phyloP scores from a whole-genome alignment of 2,797 vertebrate genomes.

The Liparis tanakae region DNA sequence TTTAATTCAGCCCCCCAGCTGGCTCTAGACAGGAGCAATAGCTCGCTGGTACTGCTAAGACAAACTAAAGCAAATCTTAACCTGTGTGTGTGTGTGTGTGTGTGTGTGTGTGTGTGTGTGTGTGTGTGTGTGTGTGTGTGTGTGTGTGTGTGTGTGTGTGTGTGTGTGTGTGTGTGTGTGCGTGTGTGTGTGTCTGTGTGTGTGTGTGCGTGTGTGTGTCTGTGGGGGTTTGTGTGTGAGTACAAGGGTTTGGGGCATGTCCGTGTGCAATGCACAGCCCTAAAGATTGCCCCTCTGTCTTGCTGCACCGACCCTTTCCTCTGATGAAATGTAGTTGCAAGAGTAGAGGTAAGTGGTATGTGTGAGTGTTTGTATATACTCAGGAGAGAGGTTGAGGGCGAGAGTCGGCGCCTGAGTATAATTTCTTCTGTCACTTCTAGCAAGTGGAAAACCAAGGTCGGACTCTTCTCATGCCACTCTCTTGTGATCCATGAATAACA shows the following conservation, averaged over 20 bases:
- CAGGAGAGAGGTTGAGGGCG: conserved; percentile 35
- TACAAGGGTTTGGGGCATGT: conserved; percentile 1
- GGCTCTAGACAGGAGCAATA: conserved; percentile 12
- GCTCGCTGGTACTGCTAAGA: not conserved
- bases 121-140: not conserved
- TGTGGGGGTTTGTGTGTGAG: not conserved
- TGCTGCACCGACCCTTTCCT: conserved; percentile 33
- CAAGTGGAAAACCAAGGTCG: conserved; percentile 30
- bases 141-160: not conserved
- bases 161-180: not conserved
- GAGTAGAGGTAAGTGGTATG: conserved; percentile 39
- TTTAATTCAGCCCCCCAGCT: conserved; percentile 13
- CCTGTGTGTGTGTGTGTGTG: not conserved
- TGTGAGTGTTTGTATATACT: conserved; percentile 44
- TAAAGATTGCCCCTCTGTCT: conserved; percentile 32
- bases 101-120: not conserved
- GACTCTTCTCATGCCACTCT: conserved; percentile 23
- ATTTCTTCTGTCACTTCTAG: conserved; percentile 23
- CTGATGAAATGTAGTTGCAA: conserved; percentile 48
- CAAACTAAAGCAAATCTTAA: conserved; percentile 6
- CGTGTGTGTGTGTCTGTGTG: not conserved
- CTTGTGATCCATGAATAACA: conserved; percentile 42
- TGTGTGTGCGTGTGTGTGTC: not conserved
- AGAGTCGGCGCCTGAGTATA: conserved; percentile 30
- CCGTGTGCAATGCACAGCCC: not conserved